Percentiles rank a stretch among this genome's conserved stretches.
phyloP scores from a whole-genome alignment of 2,797 vertebrate species.

The Catostomus latipinnis region DNA sequence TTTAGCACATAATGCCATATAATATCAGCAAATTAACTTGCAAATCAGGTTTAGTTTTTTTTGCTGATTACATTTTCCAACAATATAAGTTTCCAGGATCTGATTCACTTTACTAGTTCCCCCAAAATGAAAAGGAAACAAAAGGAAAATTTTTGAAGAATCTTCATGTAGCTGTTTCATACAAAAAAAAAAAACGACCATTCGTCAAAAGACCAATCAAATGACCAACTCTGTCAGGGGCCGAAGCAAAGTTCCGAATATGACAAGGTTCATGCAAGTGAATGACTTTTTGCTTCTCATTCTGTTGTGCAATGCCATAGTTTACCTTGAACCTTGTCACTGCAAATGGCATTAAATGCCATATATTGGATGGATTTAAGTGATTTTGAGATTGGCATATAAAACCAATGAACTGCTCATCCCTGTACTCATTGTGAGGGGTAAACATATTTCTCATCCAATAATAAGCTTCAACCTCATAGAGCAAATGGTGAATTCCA shows the following conservation, averaged over 20 bases:
- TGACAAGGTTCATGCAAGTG: no score
- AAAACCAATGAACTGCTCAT: constrained; percentile 18
- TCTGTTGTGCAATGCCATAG: no score
- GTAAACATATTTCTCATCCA: background rate
- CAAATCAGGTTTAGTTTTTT: constrained; percentile 1
- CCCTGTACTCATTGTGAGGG: constrained; percentile 29
- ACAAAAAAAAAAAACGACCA: no score
- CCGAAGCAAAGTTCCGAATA: no score
- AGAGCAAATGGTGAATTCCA: no score
- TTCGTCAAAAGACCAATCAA: no score
- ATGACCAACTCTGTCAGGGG: no score
- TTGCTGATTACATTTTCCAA: background rate
- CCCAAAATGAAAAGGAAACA: no score
- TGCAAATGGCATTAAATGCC: constrained; percentile 38
- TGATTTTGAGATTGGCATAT: background rate
- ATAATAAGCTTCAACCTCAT: no score
- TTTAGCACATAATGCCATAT: no score
- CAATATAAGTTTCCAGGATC: background rate
- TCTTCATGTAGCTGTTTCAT: background rate
- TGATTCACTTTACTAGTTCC: background rate
- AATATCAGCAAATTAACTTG: constrained; percentile 13
- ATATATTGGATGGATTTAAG: background rate
- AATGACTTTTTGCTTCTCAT: no score
- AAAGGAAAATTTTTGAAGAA: no score
- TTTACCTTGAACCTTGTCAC: constrained; percentile 24